Conservation (phyloP, 2,797 vertebrate species). For the Muscicapa striata region DNA sequence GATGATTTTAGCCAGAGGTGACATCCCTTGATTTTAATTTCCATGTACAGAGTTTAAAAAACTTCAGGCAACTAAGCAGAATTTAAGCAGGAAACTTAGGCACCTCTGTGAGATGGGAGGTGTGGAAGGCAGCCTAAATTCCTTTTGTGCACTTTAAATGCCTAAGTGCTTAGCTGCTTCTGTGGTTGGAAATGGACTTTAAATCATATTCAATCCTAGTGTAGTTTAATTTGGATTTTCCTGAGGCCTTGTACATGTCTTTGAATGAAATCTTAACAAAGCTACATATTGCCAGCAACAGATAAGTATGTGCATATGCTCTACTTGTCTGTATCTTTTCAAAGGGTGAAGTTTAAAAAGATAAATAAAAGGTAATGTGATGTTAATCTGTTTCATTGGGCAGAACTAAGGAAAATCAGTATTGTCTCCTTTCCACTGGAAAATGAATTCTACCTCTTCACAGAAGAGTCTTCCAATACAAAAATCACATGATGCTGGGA, state of each 20-base stretch:
- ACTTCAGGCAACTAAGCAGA: not conserved
- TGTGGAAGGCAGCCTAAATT: not conserved
- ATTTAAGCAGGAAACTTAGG: not conserved
- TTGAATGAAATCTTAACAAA: not conserved
- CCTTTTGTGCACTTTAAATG: not conserved
- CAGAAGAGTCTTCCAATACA: slow-evolving; percentile 10
- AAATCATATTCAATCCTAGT: not conserved
- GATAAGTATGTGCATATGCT: not conserved
- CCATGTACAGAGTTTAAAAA: not conserved
- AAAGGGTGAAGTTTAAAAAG: not conserved
- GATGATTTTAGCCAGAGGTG: not conserved
- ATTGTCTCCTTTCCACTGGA: not conserved
- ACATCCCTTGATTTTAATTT: not conserved
- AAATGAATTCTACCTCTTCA: slow-evolving; percentile 22
- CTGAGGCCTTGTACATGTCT: not conserved
- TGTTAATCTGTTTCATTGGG: not conserved
- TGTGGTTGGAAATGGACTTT: not conserved
- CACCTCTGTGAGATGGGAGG: not conserved
- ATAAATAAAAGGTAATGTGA: not conserved
- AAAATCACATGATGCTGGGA: slow-evolving; percentile 42
- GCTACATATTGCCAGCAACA: not conserved
- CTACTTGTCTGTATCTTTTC: not conserved
- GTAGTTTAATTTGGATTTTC: slow-evolving; percentile 1
- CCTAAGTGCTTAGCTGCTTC: not conserved
- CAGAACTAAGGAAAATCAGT: not conserved